These are phyloP conservation scores for Beroe ovata DNA, from an alignment of 37 sponge, comb jelly and placozoan species.

Conservation along the genomic window DNA sequence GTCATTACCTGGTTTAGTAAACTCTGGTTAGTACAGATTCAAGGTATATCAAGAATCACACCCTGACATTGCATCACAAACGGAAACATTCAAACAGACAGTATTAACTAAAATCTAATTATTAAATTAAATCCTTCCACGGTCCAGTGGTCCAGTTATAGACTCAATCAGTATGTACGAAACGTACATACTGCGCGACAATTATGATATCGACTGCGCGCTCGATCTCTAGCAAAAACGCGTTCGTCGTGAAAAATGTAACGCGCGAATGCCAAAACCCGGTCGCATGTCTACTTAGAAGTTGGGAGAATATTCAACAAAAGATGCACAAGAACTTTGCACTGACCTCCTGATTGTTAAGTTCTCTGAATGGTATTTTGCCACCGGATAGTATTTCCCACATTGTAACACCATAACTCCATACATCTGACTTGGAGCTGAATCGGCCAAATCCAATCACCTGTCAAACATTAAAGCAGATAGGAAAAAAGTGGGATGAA, in stretches of 20 bases:
- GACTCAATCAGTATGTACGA: no score
- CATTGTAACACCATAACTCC: slow-evolving; percentile 66
- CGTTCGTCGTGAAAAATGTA: neutral
- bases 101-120: no score
- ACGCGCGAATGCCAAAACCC: neutral
- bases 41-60: no score
- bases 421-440: slow-evolving; percentile 22
- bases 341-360: slow-evolving; percentile 19
- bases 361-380: slow-evolving; percentile 40
- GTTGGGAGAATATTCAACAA: no score
- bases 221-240: neutral
- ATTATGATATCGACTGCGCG: neutral
- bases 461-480: no score
- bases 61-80: no score
- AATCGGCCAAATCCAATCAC: slow-evolving; percentile 14
- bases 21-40: neutral
- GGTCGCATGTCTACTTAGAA: no score
- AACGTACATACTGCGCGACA: neutral
- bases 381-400: slow-evolving; percentile 33
- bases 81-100: no score
- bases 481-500: no score
- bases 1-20: neutral
- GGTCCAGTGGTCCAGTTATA: no score
- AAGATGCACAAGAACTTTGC: no score
- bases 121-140: no score